A percentile compares a stretch with the other conserved stretches of the same genome.
These are phyloP conservation scores for Myotis vivesi DNA, from an alignment of 2,797 vertebrate genomes.

Conservation along the genomic window DNA sequence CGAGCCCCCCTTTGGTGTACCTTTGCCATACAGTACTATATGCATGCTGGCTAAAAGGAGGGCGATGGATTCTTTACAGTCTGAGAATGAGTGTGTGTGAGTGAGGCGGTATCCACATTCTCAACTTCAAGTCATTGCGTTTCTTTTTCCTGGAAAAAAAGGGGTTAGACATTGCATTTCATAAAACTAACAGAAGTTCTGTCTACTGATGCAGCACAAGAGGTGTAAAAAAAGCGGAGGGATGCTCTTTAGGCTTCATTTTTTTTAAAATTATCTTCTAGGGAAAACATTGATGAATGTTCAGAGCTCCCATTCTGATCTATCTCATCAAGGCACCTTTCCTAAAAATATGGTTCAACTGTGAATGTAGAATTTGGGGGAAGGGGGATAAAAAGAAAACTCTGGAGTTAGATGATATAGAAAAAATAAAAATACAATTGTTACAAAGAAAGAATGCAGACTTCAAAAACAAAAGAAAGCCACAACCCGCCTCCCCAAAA, in stretches of 20 bases:
- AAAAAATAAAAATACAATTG: slow-evolving; percentile 72
- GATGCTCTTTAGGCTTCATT: slow-evolving; percentile 82
- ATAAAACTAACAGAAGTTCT: slow-evolving; percentile 83
- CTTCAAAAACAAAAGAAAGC: slow-evolving; percentile 70
- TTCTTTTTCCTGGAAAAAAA: slow-evolving; percentile 82
- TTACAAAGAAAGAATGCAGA: slow-evolving; percentile 76
- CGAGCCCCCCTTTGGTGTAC: slow-evolving; percentile 75
- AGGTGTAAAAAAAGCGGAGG: slow-evolving; percentile 75
- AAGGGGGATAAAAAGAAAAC: slow-evolving; percentile 59
- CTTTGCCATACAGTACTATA: slow-evolving; percentile 76
- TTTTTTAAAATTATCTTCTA: slow-evolving; percentile 70
- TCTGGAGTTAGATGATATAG: slow-evolving; percentile 79
- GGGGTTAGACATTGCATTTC: slow-evolving; percentile 86
- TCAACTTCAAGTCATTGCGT: slow-evolving; percentile 88
- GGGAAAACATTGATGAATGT: slow-evolving; percentile 86
- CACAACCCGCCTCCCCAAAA: slow-evolving; percentile 40
- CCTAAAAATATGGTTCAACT: slow-evolving; percentile 85
- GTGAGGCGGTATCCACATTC: slow-evolving; percentile 88
- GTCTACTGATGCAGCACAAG: slow-evolving; percentile 86
- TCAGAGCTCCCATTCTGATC: slow-evolving; percentile 81
- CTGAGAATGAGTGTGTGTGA: slow-evolving; percentile 89
- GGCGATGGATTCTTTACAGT: slow-evolving; percentile 83
- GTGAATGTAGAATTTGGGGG: slow-evolving; percentile 84
- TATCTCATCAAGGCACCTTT: slow-evolving; percentile 84
- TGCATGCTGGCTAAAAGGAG: slow-evolving; percentile 69